These are phyloP conservation scores for Buphagus erythrorhynchus DNA, from an alignment of 2,797 vertebrate genomes.

Conservation along the genomic window DNA sequence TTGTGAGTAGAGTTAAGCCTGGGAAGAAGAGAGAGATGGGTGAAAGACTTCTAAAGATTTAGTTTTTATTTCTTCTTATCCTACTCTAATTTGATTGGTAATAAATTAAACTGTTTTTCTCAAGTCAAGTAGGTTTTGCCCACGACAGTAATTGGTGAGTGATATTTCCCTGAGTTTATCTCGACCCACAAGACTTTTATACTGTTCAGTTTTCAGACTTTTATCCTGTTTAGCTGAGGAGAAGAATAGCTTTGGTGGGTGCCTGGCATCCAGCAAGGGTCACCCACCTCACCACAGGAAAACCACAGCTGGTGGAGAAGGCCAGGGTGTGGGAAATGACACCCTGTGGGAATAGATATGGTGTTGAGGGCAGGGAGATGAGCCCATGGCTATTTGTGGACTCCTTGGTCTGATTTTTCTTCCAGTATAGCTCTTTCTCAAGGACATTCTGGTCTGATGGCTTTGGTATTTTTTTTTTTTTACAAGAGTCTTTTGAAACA, in stretches of 20 bases:
- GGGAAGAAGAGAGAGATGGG: neutral
- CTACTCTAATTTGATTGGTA: neutral
- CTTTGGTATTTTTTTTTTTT: neutral
- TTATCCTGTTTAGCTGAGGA: neutral
- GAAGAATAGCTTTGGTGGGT: neutral
- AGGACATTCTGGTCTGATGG: neutral
- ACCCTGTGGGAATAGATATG: fast-evolving
- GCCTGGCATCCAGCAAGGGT: neutral
- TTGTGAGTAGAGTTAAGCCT: neutral
- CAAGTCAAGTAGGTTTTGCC: neutral
- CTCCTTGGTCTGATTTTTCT: neutral
- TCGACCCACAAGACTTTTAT: fast-evolving
- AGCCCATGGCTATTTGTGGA: neutral
- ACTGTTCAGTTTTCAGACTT: too few species aligned
- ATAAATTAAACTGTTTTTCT: neutral
- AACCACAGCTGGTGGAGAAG: neutral
- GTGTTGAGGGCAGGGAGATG: neutral
- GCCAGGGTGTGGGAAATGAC: neutral
- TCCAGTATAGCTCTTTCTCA: neutral
- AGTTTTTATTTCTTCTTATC: neutral
- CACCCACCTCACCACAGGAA: neutral
- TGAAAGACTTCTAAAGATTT: neutral
- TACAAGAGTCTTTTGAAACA: neutral
- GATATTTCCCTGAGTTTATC: neutral
- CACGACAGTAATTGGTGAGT: neutral